Conservation (phyloP, 1,140 invertebrate species). For the Oncopodura yosiiana region DNA sequence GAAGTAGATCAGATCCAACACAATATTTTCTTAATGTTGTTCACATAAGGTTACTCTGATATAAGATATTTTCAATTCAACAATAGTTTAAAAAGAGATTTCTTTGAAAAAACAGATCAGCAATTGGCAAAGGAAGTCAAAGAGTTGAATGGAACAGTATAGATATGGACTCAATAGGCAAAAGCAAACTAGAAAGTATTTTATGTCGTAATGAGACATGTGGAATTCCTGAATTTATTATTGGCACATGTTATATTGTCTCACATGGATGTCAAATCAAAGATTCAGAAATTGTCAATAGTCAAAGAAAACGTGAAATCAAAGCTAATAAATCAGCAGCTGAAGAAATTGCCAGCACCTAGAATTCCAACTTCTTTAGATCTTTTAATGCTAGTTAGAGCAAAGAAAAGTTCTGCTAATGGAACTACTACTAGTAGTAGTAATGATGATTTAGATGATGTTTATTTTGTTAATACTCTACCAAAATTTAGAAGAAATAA, state of each 20-base stretch:
- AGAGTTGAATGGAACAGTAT: conserved; percentile 10
- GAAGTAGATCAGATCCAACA: too few relatives aligned
- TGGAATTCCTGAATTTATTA: conserved; percentile 16
- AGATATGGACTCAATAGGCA: neutral
- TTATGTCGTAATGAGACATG: conserved; percentile 17
- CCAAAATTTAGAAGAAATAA: neutral
- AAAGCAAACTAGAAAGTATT: neutral
- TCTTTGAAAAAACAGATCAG: too few relatives aligned
- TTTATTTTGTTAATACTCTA: neutral
- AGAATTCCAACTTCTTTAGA: neutral
- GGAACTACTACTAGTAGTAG: neutral
- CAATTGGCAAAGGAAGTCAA: too few relatives aligned
- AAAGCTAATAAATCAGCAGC: neutral
- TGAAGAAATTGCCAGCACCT: neutral
- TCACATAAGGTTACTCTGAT: too few relatives aligned
- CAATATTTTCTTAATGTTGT: too few relatives aligned
- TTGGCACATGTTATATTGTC: conserved; percentile 23
- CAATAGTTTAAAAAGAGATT: too few relatives aligned
- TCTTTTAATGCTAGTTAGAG: neutral
- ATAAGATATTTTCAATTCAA: too few relatives aligned
- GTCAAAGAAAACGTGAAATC: neutral
- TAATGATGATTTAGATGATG: neutral
- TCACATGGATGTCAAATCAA: neutral
- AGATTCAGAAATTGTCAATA: neutral
- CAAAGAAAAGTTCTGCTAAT: neutral